Evolutionary conservation across 2,888 invertebrate species (phyloP).

Genomic region (Drosophila ezoana): DNA sequence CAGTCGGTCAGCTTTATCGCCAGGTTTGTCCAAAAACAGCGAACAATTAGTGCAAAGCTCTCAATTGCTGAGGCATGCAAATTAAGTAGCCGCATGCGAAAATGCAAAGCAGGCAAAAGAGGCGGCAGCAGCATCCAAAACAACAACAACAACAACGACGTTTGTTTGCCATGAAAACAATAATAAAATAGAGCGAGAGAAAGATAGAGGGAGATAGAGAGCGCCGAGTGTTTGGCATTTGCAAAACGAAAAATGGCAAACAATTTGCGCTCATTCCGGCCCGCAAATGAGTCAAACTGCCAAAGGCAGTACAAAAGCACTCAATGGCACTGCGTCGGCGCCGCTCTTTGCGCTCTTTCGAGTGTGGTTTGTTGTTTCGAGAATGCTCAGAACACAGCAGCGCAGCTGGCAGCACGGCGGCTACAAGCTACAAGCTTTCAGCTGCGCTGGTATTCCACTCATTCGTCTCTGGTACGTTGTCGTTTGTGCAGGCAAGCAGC

Average conservation of each 20-base stretch:
- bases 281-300: slow-evolving; percentile 26
- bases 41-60: slow-evolving; percentile 61
- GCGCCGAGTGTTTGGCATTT: slow-evolving; percentile 35
- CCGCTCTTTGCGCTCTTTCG: slow-evolving; percentile 26
- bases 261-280: slow-evolving; percentile 37
- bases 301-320: slow-evolving; percentile 26
- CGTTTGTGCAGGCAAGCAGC: slow-evolving; percentile 67
- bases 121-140: slow-evolving; percentile 16
- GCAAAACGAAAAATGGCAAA: slow-evolving; percentile 13
- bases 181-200: slow-evolving; percentile 49
- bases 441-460: slow-evolving; percentile 64
- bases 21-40: slow-evolving; percentile 53
- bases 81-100: slow-evolving; percentile 46
- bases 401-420: slow-evolving; percentile 25
- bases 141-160: slow-evolving; percentile 27
- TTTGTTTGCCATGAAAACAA: slow-evolving; percentile 76
- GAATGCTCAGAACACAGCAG: slow-evolving; percentile 35
- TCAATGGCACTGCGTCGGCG: slow-evolving; percentile 64
- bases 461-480: slow-evolving; percentile 71
- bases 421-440: slow-evolving; percentile 60
- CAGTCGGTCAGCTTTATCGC: slow-evolving; percentile 31
- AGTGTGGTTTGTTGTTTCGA: slow-evolving; percentile 15
- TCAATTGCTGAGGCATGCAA: slow-evolving; percentile 62
- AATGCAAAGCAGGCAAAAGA: slow-evolving; percentile 33
- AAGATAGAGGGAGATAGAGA: slow-evolving; percentile 8